Conservation (phyloP, 1,140 invertebrate genomes). For the Lycorma delicatula region DNA sequence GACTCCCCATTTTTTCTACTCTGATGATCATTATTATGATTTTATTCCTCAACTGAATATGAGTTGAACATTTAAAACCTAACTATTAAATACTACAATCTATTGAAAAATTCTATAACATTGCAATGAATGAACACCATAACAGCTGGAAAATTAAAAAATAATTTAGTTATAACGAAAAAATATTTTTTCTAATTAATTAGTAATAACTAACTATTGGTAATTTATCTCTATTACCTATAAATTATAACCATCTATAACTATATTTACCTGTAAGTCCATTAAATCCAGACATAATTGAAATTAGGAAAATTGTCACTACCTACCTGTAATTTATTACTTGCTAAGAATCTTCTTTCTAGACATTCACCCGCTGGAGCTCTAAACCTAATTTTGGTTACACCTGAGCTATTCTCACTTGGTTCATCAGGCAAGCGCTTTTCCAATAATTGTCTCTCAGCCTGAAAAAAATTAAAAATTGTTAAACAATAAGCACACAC, state of each 20-base stretch:
- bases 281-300: background rate
- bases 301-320: background rate
- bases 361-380: constrained; percentile 64
- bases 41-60: no score
- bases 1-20: no score
- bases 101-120: no score
- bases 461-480: constrained; percentile 32
- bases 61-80: no score
- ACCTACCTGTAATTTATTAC: constrained; percentile 52
- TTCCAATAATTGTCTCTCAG: constrained; percentile 46
- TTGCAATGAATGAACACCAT: background rate
- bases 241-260: background rate
- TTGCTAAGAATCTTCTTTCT: constrained; percentile 60
- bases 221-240: background rate
- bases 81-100: no score
- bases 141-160: background rate
- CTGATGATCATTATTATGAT: no score
- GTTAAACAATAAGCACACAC: background rate
- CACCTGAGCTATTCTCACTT: constrained; percentile 43
- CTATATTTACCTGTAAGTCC: background rate
- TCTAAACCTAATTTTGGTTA: constrained; percentile 67
- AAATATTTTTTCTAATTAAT: background rate
- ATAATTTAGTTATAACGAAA: background rate
- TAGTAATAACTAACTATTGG: background rate
- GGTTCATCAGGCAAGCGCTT: constrained; percentile 55